Percentiles rank a stretch among this genome's conserved stretches.
phyloP scores from a whole-genome alignment of 2,797 vertebrate species.

The Argentina silus region DNA sequence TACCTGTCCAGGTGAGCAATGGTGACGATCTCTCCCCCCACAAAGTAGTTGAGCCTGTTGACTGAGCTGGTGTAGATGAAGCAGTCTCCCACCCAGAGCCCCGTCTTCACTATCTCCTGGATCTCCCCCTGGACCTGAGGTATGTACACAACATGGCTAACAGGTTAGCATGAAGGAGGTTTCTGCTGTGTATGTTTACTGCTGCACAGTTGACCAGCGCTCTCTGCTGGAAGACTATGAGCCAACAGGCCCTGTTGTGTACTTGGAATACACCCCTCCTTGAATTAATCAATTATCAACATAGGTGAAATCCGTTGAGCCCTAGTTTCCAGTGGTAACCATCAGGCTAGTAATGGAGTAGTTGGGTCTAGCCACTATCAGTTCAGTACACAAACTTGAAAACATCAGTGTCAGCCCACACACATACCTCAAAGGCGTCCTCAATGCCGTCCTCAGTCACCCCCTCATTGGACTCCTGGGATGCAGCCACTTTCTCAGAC shows the following conservation, averaged over 20 bases:
- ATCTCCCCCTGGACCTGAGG: slow-evolving; percentile 96
- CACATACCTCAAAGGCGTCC: slow-evolving; percentile 94
- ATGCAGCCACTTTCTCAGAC: slow-evolving; percentile 93
- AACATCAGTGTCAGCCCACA: slow-evolving; percentile 5
- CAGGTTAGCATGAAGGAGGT: neutral
- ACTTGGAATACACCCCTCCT: neutral
- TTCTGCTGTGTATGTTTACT: too few relatives aligned
- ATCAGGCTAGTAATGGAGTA: neutral
- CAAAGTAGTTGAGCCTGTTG: slow-evolving; percentile 98
- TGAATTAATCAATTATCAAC: too few relatives aligned
- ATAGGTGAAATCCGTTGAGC: neutral
- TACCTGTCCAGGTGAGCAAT: slow-evolving; percentile 98
- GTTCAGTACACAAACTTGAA: neutral
- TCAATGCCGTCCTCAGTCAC: slow-evolving; percentile 98
- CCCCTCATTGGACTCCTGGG: slow-evolving; percentile 95
- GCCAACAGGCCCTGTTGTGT: neutral
- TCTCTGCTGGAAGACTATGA: neutral
- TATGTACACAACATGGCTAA: neutral
- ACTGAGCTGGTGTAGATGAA: slow-evolving; percentile 99
- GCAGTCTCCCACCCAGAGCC: slow-evolving; percentile 98
- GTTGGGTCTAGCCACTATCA: neutral
- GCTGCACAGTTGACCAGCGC: neutral
- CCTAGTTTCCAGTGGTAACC: neutral
- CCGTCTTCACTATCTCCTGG: slow-evolving; percentile 98
- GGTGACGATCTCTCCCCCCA: slow-evolving; percentile 98